Evolutionary conservation across 2,113 vertebrate species (phyloP), one percentile per base, ranked within the genome.

Genomic region (Noctilio leporinus): DNA sequence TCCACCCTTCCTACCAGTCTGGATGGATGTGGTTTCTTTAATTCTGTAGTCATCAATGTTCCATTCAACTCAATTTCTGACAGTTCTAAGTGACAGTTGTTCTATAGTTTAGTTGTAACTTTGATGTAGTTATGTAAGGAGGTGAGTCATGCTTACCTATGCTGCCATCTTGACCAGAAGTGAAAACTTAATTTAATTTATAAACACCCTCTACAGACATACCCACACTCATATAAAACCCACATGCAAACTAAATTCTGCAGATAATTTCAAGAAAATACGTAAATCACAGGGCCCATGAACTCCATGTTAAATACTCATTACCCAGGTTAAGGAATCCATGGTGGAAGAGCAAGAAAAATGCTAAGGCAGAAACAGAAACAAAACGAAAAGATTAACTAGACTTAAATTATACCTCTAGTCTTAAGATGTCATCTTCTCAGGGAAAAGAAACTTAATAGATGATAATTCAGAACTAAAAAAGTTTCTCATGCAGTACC

Each of bases 381-480:
- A 92, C 62, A 73, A 96, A 80, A 86, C 62, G 75, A 96, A 80
- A 81, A 67, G 22, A 59, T 6, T 76, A 88, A 93, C 30, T n/a
- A 94, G 53, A 93, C n/a, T n/a, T n/a, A n/a, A 80, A 65, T 38
- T 3, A 45, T 0, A 47, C 1, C 8, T 81, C 35, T 86, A 40
- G 14, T 72, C 15, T 69, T 49, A 59, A 73, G 47, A 70, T 22
- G 28, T 16, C 59, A 88, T 53, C 8, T 30, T 89, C 75, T 90
- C 53, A 65, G 53, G n/a, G 30, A 47, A 90, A 93, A n/a, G n/a
- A 35, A 76, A 70, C 45, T 90, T 75, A 30, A 40, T 6, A 83
- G 62, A 75, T 67, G 65, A 90, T 40, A 72, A 84, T 20, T 69
- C 10, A 65, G 70, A 93, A 43, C 47, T 67, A 40, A 83, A 83